Evolutionary conservation across 2,113 vertebrate species (phyloP), one percentile per base, ranked within the genome.

Genomic region (Cryptomyrus ogoouensis): DNA sequence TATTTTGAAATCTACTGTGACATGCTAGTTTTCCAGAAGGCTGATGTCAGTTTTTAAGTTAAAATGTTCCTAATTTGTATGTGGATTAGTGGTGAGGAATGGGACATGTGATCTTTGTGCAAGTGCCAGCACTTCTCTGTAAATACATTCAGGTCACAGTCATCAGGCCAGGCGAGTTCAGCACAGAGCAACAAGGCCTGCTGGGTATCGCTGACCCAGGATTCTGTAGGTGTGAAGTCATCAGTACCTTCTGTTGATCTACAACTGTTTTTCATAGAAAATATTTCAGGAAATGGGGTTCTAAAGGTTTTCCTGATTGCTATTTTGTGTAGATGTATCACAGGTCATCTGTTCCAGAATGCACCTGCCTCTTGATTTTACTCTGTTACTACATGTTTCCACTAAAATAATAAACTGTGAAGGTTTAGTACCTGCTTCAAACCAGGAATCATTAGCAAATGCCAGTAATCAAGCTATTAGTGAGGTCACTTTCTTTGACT

Each of bases 161-260:
- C 15, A 46, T 47, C 70, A 80, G 88, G 70, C 88, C 66, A 80
- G 88, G 46, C 47, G 17, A 89, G 70, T 35, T 49, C 19, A 80
- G 47, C 47, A 39, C 70, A 39, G 35, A 80, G 88, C 15, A 62
- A 89, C 15, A 19, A 50, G 47, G 27, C 66, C 27, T 27, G 35
- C 70, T 88, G 19, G 17, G 58, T 46, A 15, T 62, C 31, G 42
- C 66, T 44, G 70, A 80, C 88, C 17, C 50, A 44, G 21, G 56
- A 27, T 24, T 89, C 49, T 56, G 74, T 58, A 44, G 35, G 89
- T 83, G 74, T 83, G 88, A 89, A 89, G 24, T 46, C 24, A 58
- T 42, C 56, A 46, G 39, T 58, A n/a, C 46, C 77, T 89, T 89
- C 17, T 80, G 47, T 80, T 52, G 49, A 89, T 80, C 9, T 49